Percentiles rank a stretch among this genome's conserved stretches.
Evolutionary conservation across 2,888 invertebrate genomes (phyloP).

Genomic region (Netelia inedita): DNA sequence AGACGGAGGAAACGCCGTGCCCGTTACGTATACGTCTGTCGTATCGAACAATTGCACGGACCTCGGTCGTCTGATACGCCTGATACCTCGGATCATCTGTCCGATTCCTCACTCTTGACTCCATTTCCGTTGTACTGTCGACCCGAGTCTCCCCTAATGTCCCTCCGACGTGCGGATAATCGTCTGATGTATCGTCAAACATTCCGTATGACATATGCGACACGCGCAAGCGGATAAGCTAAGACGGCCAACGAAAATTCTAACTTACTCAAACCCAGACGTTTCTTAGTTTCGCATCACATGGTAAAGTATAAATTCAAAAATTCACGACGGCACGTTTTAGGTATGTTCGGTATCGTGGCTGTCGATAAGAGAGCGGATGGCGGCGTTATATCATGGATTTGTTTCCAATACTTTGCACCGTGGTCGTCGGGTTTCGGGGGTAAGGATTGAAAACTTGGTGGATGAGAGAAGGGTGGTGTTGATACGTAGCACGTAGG

Average conservation of each 20-base stretch:
- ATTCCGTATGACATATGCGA: background rate
- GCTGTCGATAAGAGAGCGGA: conserved; percentile 55
- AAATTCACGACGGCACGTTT: background rate
- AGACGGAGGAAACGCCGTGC: conserved; percentile 61
- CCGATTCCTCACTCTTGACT: conserved; percentile 61
- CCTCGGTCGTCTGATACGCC: conserved; percentile 65
- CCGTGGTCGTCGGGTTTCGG: conserved; percentile 77
- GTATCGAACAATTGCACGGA: conserved; percentile 69
- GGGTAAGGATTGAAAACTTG: conserved; percentile 61
- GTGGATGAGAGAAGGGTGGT: conserved; percentile 63
- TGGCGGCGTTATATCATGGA: conserved; percentile 81
- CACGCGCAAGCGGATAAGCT: background rate
- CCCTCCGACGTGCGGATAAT: conserved; percentile 43
- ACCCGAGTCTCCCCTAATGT: conserved; percentile 40
- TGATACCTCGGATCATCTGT: conserved; percentile 70
- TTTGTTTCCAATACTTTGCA: conserved; percentile 83
- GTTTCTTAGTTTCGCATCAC: background rate
- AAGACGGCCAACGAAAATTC: background rate
- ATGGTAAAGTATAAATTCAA: background rate
- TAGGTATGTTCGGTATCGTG: background rate
- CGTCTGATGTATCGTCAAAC: conserved; percentile 42
- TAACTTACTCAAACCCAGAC: background rate
- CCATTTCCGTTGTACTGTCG: conserved; percentile 60
- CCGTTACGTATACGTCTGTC: conserved; percentile 60
- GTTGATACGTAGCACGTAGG: conserved; percentile 55